Evolutionary conservation across 2,888 invertebrate genomes (phyloP).

Genomic region (Hylaea fasciaria): DNA sequence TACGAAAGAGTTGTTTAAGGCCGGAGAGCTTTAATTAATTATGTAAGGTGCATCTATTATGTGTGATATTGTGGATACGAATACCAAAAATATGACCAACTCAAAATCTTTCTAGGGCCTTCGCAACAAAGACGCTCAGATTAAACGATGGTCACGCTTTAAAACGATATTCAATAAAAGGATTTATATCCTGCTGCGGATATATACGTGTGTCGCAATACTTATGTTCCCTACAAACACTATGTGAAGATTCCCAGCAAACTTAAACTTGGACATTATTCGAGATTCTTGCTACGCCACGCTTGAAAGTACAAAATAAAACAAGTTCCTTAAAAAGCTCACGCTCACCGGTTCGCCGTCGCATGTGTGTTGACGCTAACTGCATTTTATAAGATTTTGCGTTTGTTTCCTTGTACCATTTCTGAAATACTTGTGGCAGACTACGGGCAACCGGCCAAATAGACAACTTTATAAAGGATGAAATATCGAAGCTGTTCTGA

Average conservation of each 20-base stretch:
- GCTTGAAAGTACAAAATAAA: constrained; percentile 66
- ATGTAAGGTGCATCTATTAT: constrained; percentile 15
- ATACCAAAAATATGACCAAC: constrained; percentile 62
- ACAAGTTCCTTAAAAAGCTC: constrained; percentile 61
- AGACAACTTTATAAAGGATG: constrained; percentile 72
- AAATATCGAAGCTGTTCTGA: constrained; percentile 64
- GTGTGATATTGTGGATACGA: constrained; percentile 53
- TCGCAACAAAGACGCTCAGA: constrained; percentile 60
- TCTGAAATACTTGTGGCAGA: constrained; percentile 70
- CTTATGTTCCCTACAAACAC: constrained; percentile 35
- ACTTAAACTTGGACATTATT: constrained; percentile 60
- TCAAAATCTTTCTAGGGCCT: constrained; percentile 48
- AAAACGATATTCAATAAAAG: constrained; percentile 53
- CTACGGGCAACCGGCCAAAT: constrained; percentile 75
- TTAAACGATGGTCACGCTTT: constrained; percentile 57
- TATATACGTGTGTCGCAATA: constrained; percentile 39
- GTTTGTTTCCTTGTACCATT: constrained; percentile 70
- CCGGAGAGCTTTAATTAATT: constrained; percentile 10
- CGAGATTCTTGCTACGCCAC: constrained; percentile 57
- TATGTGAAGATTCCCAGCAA: constrained; percentile 52
- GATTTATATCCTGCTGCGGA: constrained; percentile 35
- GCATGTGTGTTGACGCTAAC: constrained; percentile 77
- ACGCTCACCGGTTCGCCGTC: constrained; percentile 59
- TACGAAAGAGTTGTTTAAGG: neutral
- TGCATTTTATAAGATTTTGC: constrained; percentile 77